These are phyloP conservation scores for Listrodromus nycthemerus DNA, from an alignment of 2,888 invertebrate species.

Conservation along the genomic window DNA sequence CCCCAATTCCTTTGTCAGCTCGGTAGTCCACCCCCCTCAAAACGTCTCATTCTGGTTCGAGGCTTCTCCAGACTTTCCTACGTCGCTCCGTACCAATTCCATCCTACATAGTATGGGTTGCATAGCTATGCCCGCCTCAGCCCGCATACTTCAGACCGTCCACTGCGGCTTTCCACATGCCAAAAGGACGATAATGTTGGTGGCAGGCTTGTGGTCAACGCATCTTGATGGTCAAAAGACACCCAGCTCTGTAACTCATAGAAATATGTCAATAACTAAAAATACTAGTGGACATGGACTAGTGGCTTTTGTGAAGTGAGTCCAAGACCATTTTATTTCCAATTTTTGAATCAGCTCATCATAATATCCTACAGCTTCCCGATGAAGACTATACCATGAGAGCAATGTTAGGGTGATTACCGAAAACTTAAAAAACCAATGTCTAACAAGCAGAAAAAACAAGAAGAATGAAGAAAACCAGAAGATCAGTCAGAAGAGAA, in stretches of 20 bases:
- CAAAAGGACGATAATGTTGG: constrained; percentile 78
- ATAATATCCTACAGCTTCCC: background rate
- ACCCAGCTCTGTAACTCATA: constrained; percentile 37
- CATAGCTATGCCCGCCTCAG: constrained; percentile 70
- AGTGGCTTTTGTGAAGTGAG: background rate
- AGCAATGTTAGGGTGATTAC: background rate
- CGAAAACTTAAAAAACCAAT: too few relatives aligned
- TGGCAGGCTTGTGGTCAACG: constrained; percentile 19
- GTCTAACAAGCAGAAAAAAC: too few relatives aligned
- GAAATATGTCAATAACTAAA: constrained; percentile 41
- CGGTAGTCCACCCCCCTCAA: constrained; percentile 52
- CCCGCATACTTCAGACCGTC: constrained; percentile 79
- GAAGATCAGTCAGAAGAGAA: constrained; percentile 14
- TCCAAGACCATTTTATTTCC: background rate
- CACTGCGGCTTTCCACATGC: constrained; percentile 80
- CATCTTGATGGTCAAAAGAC: constrained; percentile 55
- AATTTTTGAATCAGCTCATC: background rate
- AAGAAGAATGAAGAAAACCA: constrained; percentile 27
- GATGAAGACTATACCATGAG: background rate
- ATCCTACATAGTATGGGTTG: constrained; percentile 32
- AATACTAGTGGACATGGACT: constrained; percentile 24
- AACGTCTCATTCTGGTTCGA: constrained; percentile 55
- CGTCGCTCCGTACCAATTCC: constrained; percentile 42
- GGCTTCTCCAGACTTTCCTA: constrained; percentile 26
- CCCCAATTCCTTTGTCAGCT: constrained; percentile 61